Evolutionary conservation across 1,140 invertebrate species (phyloP).

Genomic region (Drosophila chauvacae): DNA sequence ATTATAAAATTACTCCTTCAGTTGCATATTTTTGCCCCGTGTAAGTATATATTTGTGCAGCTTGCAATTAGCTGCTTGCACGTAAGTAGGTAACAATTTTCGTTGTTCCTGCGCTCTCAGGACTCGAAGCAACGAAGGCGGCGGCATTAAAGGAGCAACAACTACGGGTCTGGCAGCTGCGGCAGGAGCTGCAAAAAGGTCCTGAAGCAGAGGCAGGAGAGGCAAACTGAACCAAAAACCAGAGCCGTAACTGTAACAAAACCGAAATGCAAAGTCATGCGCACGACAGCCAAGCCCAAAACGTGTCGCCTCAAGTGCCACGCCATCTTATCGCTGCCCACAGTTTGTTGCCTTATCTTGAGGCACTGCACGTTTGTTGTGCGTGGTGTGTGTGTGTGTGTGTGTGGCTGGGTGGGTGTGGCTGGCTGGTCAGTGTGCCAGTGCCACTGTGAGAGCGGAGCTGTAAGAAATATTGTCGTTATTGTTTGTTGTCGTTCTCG

Average conservation of each 20-base stretch:
- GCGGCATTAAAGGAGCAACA: slow-evolving; percentile 40
- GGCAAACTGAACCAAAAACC: slow-evolving; percentile 13
- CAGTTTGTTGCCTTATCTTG: slow-evolving; percentile 78
- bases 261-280: slow-evolving; percentile 73
- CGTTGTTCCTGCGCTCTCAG: slow-evolving; percentile 22
- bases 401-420: slow-evolving; percentile 49
- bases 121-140: slow-evolving; percentile 10
- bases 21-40: slow-evolving; percentile 15
- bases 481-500: slow-evolving; percentile 67
- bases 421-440: slow-evolving; percentile 52
- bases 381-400: slow-evolving; percentile 17
- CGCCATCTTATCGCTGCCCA: slow-evolving; percentile 76
- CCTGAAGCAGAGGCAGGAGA: neutral
- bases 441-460: slow-evolving; percentile 43
- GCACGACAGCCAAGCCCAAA: slow-evolving; percentile 74
- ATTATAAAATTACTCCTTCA: slow-evolving; percentile 5
- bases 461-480: slow-evolving; percentile 77
- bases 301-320: slow-evolving; percentile 78
- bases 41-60: slow-evolving; percentile 45
- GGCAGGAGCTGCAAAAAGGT: slow-evolving; percentile 10
- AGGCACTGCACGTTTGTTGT: slow-evolving; percentile 62
- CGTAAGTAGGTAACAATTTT: slow-evolving; percentile 49
- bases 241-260: slow-evolving; percentile 38
- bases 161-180: slow-evolving; percentile 10
- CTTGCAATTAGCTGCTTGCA: slow-evolving; percentile 53